Percentiles rank a stretch among this genome's conserved stretches.
Conservation (phyloP, 2,797 vertebrate species). For the Urosaurus nigricauda region DNA sequence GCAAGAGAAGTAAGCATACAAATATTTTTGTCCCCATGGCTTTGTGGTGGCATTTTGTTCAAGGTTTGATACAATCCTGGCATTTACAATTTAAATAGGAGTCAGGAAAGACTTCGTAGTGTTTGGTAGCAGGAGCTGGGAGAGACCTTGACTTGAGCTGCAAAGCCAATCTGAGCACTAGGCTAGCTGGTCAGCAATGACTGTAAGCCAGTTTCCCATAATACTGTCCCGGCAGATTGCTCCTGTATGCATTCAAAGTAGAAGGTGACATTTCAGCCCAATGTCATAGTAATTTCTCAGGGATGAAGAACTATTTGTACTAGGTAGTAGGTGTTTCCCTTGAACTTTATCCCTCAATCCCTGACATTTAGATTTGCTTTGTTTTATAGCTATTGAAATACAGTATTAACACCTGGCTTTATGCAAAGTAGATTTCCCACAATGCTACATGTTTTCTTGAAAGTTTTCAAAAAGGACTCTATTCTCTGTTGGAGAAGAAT, state of each 20-base stretch:
- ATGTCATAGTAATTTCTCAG: not conserved
- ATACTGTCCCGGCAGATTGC: not conserved
- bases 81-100: no score
- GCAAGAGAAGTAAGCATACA: not conserved
- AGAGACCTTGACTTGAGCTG: fast-evolving
- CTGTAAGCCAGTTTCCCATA: not conserved
- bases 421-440: not conserved
- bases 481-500: not conserved
- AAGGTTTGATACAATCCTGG: not conserved
- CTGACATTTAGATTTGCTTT: fast-evolving
- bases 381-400: not conserved
- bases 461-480: not conserved
- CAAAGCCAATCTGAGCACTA: not conserved
- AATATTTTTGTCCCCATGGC: not conserved
- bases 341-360: slow-evolving; percentile 27
- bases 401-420: not conserved
- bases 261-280: not conserved
- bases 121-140: not conserved
- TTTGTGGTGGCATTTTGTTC: not conserved
- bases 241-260: not conserved
- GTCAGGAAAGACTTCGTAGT: no score
- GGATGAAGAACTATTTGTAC: not conserved
- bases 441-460: not conserved
- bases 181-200: not conserved
- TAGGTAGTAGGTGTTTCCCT: slow-evolving; percentile 4